These are phyloP conservation scores for Pluvialis apricaria DNA, from an alignment of 2,113 vertebrate genomes.

Conservation along the genomic window DNA sequence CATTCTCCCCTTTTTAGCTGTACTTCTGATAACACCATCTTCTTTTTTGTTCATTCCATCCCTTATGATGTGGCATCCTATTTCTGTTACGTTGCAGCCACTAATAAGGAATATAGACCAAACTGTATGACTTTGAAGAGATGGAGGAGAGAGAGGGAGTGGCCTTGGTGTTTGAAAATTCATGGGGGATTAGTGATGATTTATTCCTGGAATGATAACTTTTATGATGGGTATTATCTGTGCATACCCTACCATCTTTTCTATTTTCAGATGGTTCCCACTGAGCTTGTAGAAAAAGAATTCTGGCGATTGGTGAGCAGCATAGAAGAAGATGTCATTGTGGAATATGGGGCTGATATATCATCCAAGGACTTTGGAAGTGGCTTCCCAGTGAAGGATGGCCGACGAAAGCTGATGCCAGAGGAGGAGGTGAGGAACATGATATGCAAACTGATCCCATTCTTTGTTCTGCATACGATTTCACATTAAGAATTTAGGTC, in stretches of 20 bases:
- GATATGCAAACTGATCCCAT: not conserved
- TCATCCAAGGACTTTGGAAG: slow-evolving; percentile 97
- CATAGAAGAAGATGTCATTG: slow-evolving; percentile 97
- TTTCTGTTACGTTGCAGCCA: not conserved
- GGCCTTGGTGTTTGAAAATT: not conserved
- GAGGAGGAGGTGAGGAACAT: slow-evolving; percentile 90
- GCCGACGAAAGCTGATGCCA: slow-evolving; percentile 86
- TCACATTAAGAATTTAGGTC: not conserved
- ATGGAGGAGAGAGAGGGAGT: not conserved
- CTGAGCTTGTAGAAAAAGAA: slow-evolving; percentile 96
- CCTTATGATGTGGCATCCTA: not conserved
- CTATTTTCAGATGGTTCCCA: slow-evolving; percentile 91
- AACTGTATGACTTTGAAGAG: not conserved
- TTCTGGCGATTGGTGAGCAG: slow-evolving; percentile 98
- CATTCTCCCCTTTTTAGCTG: not conserved
- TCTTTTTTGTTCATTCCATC: not conserved
- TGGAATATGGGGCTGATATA: slow-evolving; percentile 97
- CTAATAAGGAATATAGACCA: not conserved
- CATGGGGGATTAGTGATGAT: not conserved
- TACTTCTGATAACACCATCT: not conserved
- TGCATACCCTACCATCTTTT: not conserved
- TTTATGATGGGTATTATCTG: not conserved
- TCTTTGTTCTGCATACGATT: not conserved
- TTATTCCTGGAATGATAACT: not conserved
- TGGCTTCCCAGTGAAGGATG: slow-evolving; percentile 91